Base-by-base conservation (phyloP, 2,888 invertebrate species). In the Perizoma flavofasciatum region DNA sequence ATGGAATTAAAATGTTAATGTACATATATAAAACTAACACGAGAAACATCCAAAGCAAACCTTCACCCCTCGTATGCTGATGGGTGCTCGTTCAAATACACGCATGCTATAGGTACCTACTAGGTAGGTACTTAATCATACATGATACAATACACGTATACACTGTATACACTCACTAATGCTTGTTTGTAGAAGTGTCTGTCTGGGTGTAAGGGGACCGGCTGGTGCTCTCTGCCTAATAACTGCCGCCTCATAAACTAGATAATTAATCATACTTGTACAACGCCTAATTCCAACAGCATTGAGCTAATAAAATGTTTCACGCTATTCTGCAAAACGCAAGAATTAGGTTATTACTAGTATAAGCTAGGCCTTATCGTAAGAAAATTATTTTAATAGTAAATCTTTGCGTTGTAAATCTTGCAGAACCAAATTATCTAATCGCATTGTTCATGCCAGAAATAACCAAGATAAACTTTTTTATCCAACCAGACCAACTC, bases 221-320 rank as follows among this genome's bases (percentile, higher is more conserved):
- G 62, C 50, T 65, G 65, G 64, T 64, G 59, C 65, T 57, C 68
- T 67, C 71, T 69, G 71, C 67, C 73, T 75, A 78, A 79, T 78
- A 77, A 77, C 77, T 76, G 74, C 69, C 71, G 76, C 77, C 74
- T 77, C 75, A 77, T 81, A 79, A 82, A 83, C 81, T 77, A 79
- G 74, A 81, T 82, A 83, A 83, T 86, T 84, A 82, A 82, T 86
- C 79, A 82, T 82, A 78, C 79, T 82, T 81, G 75, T 80, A 79
- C 78, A 75, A 74, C 75, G 72, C 69, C 77, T 76, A 65, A 64
- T 66, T 65, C 61, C 50, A 52, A 43, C 61, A 56, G 59, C 59
- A 63, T 62, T 53, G 44, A 56, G 59, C 54, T 55, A 58, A 57
- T 62, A 59, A 61, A 67, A 60, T 51, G 60, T 59, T 68, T 22